Evolutionary conservation across 1,140 invertebrate genomes (phyloP).

Genomic region (Apis laboriosa): DNA sequence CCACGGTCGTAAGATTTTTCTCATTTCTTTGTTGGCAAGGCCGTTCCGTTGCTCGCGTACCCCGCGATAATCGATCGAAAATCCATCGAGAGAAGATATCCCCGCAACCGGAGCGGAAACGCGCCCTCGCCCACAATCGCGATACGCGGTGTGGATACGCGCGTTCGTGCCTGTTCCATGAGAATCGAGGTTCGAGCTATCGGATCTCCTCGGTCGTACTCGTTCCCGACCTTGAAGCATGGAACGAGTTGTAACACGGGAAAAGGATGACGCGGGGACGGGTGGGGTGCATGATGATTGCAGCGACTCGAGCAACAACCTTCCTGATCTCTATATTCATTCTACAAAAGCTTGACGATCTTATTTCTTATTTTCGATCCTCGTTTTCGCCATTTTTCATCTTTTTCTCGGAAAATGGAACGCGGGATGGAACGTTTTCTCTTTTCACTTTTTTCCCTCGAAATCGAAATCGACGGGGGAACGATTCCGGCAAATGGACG

Average conservation of each 20-base stretch:
- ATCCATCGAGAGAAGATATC: neutral
- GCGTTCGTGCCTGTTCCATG: constrained; percentile 29
- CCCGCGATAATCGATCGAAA: neutral
- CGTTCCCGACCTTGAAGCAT: constrained; percentile 73
- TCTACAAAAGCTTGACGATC: constrained; percentile 78
- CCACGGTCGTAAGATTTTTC: constrained; percentile 22
- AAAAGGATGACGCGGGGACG: constrained; percentile 43
- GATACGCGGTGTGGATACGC: constrained; percentile 24
- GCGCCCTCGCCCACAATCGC: neutral
- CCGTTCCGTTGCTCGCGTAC: neutral
- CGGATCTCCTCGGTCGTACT: constrained; percentile 35
- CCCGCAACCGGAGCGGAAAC: neutral
- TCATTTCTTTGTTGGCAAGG: constrained; percentile 7
- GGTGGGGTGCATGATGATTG: neutral
- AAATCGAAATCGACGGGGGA: neutral
- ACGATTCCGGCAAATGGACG: too few relatives aligned
- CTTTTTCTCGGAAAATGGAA: neutral
- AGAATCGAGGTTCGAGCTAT: constrained; percentile 61
- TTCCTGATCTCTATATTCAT: constrained; percentile 64
- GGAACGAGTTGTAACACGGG: constrained; percentile 74
- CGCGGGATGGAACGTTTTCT: too few relatives aligned
- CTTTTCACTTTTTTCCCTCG: neutral
- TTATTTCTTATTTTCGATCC: constrained; percentile 77
- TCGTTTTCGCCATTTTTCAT: too few relatives aligned
- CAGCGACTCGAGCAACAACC: constrained; percentile 39